Base-by-base conservation (phyloP, 2,113 vertebrate genomes). In the Ageneiosus marmoratus region DNA sequence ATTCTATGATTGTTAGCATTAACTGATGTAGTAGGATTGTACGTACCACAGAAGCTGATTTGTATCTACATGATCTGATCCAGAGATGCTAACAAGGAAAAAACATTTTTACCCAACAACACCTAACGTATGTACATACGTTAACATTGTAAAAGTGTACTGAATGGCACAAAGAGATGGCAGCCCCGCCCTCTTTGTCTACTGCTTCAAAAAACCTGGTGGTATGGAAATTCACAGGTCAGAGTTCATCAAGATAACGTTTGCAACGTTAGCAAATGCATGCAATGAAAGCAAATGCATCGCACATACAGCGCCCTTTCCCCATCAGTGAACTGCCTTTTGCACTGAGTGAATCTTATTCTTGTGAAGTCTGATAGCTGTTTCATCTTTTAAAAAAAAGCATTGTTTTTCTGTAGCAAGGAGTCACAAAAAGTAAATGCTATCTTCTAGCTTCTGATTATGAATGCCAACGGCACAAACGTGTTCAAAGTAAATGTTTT, bases 41-140 rank as follows among this genome's bases (percentile, higher is more conserved):
- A 67, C 37, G 85, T 84, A 86, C 85, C 85, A 74, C 67, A 62
- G 60, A 63, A 83, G 46, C 15, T 37, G 62, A 73, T 62, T 81
- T 74, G 20, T 48, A 72, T 44, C 24, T 5, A 46, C 67, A 73
- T 62, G 53, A 72, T n/a, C 32, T 15, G 53, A 72, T 32, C 44
- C 22, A 55, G 51, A 76, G 5, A 34, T 34, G 73, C 73, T 55
- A 34, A 55, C n/a, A 74, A 50, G 48, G 12, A 41, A 41, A 10
- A 69, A 29, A 51, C n/a, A 16, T 10, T 10, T 12, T 29, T 74
- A 51, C 7, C 44, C 34, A 27, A 32, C 29, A 75, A 75, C 10
- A 15, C 46, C n/a, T 29, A 32, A 76, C 16, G 51, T 74, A 53
- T 24, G 11, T 53, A 76, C 13, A 29, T 55, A n/a, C n/a, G n/a